Base-by-base conservation (phyloP, 1,140 invertebrate genomes). In the Temnothorax longispinosus region DNA sequence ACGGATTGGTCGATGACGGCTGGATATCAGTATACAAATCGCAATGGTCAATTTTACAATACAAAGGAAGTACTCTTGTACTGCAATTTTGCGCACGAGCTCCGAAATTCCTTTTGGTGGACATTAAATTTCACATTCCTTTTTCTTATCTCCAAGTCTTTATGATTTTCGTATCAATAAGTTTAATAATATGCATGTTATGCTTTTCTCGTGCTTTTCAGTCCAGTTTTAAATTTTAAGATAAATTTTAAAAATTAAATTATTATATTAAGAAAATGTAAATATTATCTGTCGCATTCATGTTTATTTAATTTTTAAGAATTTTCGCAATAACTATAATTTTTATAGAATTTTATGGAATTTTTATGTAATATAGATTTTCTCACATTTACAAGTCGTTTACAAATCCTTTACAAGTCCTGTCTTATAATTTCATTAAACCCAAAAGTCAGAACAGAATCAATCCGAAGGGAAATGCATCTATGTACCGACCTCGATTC, bases 1-100 rank as follows among this genome's bases (percentile, higher is more conserved):
- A n/a, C 4, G 50, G 10, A 56, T 69, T 41, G 1, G 35, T 71
- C 64, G 21, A 71, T n/a, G n/a, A 54, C 13, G 44, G 4, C 32
- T n/a, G 10, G 15, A 32, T 81, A 58, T 81, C 78, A 71, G 44
- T 67, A 38, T 81, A 56, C 78, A 71, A 58, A 81, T 58, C 13
- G 38, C 38, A 56, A 6, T 71, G 50, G 10, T 81, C 21, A 81
- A 81, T 71, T 81, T 71, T 32, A 27, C 35, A 81, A 15, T 35
- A 80, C 47, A 81, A 71, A 56, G 21, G 6, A 81, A 81, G 21
- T 71, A 54, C 71, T 81, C 50, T 58, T 69, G n/a, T 27, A 15
- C 64, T 27, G 15, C 64, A 81, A 69, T 80, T 81, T 69, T 21
- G 35, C 38, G 38, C 21, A 44, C 15, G 50, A 69, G 32, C 13